phyloP scores from a whole-genome alignment of 2,113 vertebrate genomes.

The Polypterus senegalus region DNA sequence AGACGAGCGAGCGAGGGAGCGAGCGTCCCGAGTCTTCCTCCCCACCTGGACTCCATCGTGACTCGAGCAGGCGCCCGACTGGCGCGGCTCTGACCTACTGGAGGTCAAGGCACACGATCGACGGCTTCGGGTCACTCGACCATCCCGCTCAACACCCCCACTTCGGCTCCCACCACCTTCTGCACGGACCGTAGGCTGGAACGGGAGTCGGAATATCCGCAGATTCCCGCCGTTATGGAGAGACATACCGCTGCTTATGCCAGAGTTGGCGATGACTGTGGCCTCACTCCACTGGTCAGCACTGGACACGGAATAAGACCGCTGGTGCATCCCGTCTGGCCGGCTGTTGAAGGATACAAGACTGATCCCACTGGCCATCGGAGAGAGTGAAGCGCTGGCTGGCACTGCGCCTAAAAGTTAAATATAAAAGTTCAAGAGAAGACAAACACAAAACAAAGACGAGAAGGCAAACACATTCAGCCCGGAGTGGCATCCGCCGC shows the following conservation, averaged over 20 bases:
- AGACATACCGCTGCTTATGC: conserved; percentile 81
- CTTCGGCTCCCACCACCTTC: not conserved
- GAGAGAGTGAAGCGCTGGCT: conserved; percentile 73
- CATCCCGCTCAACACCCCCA: too few species aligned
- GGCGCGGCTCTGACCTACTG: too few species aligned
- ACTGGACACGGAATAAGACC: conserved; percentile 93
- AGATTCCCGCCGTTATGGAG: too few species aligned
- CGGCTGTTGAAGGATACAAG: conserved; percentile 83
- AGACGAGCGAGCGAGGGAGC: too few species aligned
- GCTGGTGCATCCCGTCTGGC: conserved; percentile 85
- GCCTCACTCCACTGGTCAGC: conserved; percentile 96
- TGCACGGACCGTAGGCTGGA: not conserved
- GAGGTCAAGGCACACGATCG: too few species aligned
- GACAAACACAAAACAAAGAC: not conserved
- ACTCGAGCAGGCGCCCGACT: too few species aligned
- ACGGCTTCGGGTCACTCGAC: too few species aligned
- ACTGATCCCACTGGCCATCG: conserved; percentile 81
- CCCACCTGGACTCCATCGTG: too few species aligned
- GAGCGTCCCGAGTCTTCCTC: too few species aligned
- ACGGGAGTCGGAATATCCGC: too few species aligned
- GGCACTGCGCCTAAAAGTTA: conserved; percentile 67
- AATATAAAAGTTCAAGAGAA: not conserved
- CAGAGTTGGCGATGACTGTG: conserved; percentile 89
- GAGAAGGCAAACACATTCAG: too few species aligned
- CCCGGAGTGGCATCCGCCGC: not conserved